Evolutionary conservation across 2,888 invertebrate genomes (phyloP), one percentile per base, ranked within the genome.

Genomic region (Scrobipalpa costella): DNA sequence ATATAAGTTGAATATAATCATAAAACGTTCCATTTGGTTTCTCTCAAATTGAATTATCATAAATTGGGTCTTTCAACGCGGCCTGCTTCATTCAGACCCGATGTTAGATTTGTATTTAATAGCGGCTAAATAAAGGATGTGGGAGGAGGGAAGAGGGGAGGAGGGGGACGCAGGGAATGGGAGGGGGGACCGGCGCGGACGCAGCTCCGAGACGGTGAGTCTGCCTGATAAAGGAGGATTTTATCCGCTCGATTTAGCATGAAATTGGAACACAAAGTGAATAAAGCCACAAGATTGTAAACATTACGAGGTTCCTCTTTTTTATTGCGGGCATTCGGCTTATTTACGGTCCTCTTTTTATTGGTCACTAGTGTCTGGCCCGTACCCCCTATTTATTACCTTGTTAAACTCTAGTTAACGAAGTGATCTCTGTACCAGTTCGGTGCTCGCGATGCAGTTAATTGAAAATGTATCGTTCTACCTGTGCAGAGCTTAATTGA

Each of bases 221-320:
- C 90, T 90, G 86, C 85, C 79, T 86, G 89, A 89, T 90, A 89
- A 89, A 90, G 80, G 83, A 88, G 83, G 83, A 88, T 91, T 90
- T 90, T 85, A 88, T 87, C 86, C 89, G 87, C 87, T 88, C 87
- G 88, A 90, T 91, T 91, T 91, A 91, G 89, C 91, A 90, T 90
- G 90, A 91, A 91, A 91, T 91, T 91, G 90, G 88, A 90, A 90
- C 85, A 90, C 91, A 91, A 90, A 90, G 91, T 90, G 91, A 90
- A 90, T 91, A 90, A 90, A 90, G 89, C 89, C 88, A 90, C 90
- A 88, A 88, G 90, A 90, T 89, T 89, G 90, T 91, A 90, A 91
- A 90, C 90, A 91, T 90, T 89, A 90, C 82, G 86, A 88, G 86
- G 84, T 86, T 83, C 85, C 86, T 76, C 85, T 89, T 90, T 90